phyloP scores from a whole-genome alignment of 2,113 vertebrate genomes.

The Amphiprion ocellaris region DNA sequence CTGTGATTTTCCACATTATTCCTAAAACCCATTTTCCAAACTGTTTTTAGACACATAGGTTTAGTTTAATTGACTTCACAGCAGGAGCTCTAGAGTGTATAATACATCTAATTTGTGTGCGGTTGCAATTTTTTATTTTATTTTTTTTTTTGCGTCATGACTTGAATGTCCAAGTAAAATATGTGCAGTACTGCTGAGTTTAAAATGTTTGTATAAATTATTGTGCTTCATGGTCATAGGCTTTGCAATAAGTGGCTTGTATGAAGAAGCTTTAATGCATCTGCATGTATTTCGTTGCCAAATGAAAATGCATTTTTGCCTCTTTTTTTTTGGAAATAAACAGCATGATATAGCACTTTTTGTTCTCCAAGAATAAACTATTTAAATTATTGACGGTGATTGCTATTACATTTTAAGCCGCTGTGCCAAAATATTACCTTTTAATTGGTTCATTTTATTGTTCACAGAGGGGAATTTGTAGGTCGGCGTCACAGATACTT shows the following conservation, averaged over 20 bases:
- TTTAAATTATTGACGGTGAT: slow-evolving; percentile 32
- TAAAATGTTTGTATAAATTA: slow-evolving; percentile 71
- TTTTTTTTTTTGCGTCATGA: slow-evolving; percentile 14
- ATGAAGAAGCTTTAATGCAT: slow-evolving; percentile 61
- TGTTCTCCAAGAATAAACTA: slow-evolving; percentile 46
- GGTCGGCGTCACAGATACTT: neutral
- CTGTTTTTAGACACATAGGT: neutral
- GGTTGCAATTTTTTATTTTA: neutral
- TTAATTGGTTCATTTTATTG: neutral
- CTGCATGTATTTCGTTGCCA: slow-evolving; percentile 62
- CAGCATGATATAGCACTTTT: slow-evolving; percentile 36
- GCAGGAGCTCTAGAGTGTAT: slow-evolving; percentile 13
- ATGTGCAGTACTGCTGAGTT: slow-evolving; percentile 24
- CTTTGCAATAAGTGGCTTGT: slow-evolving; percentile 62
- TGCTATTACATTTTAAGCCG: neutral
- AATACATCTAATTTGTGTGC: slow-evolving; percentile 6
- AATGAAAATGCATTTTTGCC: slow-evolving; percentile 47
- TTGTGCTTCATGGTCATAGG: slow-evolving; percentile 64
- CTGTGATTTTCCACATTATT: slow-evolving; percentile 51
- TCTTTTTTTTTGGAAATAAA: slow-evolving; percentile 64
- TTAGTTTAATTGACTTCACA: slow-evolving; percentile 30
- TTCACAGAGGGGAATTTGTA: neutral
- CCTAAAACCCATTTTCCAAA: slow-evolving; percentile 12
- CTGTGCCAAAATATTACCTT: neutral
- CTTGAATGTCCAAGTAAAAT: slow-evolving; percentile 46